Conservation (phyloP, 1,140 invertebrate genomes). For the Phymastichus coffea region DNA sequence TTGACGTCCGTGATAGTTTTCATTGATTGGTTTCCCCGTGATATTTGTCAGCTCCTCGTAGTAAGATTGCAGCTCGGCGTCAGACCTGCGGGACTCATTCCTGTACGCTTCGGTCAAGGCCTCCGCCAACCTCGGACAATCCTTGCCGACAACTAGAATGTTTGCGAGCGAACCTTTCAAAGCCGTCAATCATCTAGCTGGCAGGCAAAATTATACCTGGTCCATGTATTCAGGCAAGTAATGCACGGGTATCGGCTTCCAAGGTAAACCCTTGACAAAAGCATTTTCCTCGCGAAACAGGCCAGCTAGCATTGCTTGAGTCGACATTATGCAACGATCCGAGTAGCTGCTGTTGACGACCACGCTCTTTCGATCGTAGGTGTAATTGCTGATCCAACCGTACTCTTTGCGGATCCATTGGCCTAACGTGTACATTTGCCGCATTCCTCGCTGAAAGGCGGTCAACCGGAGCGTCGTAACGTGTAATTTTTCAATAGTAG, state of each 20-base stretch:
- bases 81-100: conserved; percentile 36
- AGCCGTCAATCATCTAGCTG: no score
- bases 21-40: conserved; percentile 68
- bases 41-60: conserved; percentile 66
- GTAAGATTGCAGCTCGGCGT: conserved; percentile 41
- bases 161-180: no score
- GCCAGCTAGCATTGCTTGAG: conserved; percentile 76
- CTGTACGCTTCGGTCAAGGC: conserved; percentile 57
- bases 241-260: conserved; percentile 88
- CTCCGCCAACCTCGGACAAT: conserved; percentile 64
- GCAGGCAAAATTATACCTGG: conserved; percentile 71
- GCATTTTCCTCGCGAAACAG: conserved; percentile 72
- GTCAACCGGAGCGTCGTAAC: no score
- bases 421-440: conserved; percentile 75
- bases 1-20: conserved; percentile 68
- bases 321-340: conserved; percentile 85
- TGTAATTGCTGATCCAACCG: conserved; percentile 63
- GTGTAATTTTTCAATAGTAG: no score
- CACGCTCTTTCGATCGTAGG: conserved; percentile 63
- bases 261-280: conserved; percentile 72
- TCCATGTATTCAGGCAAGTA: conserved; percentile 67
- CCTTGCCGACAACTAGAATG: no score
- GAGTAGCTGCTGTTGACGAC: conserved; percentile 78
- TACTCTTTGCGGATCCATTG: conserved; percentile 71
- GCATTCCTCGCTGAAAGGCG: conserved; percentile 68